A percentile compares a stretch with the other conserved stretches of the same genome.
These are phyloP conservation scores for Chymomyza caudatula DNA, from an alignment of 2,888 invertebrate genomes.

Conservation along the genomic window DNA sequence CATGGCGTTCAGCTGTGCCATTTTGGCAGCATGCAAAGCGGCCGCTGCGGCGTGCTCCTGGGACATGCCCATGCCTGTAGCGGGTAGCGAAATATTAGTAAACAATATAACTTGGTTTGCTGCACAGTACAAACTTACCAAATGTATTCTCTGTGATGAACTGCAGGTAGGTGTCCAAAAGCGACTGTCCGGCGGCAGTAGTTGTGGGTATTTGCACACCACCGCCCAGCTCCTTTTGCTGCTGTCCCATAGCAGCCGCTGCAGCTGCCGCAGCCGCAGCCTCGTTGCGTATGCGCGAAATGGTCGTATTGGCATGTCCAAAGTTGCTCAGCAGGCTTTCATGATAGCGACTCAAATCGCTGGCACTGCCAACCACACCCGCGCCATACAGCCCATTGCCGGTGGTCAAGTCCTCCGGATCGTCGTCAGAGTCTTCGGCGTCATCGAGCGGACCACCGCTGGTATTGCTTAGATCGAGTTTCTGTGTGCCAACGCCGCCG, in stretches of 20 bases:
- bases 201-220: constrained; percentile 84
- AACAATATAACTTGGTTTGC: not conserved
- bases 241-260: constrained; percentile 70
- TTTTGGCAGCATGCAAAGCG: constrained; percentile 87
- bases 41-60: constrained; percentile 85
- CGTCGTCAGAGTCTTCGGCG: constrained; percentile 84
- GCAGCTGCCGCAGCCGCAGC: constrained; percentile 77
- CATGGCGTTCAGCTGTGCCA: constrained; percentile 87
- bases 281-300: constrained; percentile 82
- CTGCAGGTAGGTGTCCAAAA: constrained; percentile 92
- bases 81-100: not conserved
- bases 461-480: constrained; percentile 85
- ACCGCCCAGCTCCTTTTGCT: constrained; percentile 80
- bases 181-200: constrained; percentile 85
- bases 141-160: constrained; percentile 91
- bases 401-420: constrained; percentile 90
- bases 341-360: constrained; percentile 75
- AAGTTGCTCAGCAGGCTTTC: constrained; percentile 76
- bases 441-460: constrained; percentile 82
- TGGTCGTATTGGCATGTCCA: constrained; percentile 82
- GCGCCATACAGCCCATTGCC: constrained; percentile 68
- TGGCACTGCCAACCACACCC: constrained; percentile 51
- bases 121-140: constrained; percentile 78
- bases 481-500: constrained; percentile 66
- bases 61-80: constrained; percentile 80